Evolutionary conservation across 2,113 vertebrate genomes (phyloP), one percentile per base, ranked within the genome.

Genomic region (Pollimyrus isidori): DNA sequence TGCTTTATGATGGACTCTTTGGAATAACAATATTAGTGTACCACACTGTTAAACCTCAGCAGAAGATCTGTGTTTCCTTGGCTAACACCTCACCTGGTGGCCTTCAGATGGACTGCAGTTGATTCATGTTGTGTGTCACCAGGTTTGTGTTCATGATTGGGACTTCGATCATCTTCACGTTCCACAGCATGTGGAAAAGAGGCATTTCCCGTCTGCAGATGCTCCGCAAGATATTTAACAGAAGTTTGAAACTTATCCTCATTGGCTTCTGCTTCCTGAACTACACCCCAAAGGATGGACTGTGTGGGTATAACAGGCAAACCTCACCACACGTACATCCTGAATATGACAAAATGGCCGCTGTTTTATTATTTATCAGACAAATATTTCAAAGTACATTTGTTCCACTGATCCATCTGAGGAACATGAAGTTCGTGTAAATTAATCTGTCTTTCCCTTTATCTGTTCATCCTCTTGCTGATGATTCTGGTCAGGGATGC

Each of bases 121-220:
- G 73, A 39, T 91, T 89, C 89, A 35, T 90, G 86, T 92, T 90
- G 88, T 90, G 69, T 85, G 73, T 58, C 11, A 69, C 5, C 85
- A 94, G 93, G 93, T 96, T 95, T 93, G 94, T 96, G 92, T 97
- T 96, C 65, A 94, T 96, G 83, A 94, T 93, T 4, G 96, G 95
- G 58, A 95, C 94, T n/a, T 96, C 95, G 0, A 94, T 95, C 88
- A 91, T 93, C 88, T 90, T 96, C 89, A 92, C 94, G 83, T 95
- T 97, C 91, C 92, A 87, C 17, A 94, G 95, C 48, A 94, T 95
- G 94, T 91, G 93, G 91, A 94, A 86, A 90, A 95, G 50, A 92
- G 93, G 96, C 87, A 87, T 95, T 1, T 88, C 83, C 58, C 88
- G 92, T 7, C 76, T 93, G 69, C 94, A 97, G 92, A 91, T 95